Percentiles rank a stretch among this genome's conserved stretches.
phyloP scores from a whole-genome alignment of 2,888 invertebrate genomes.

The Proisotoma minuta region DNA sequence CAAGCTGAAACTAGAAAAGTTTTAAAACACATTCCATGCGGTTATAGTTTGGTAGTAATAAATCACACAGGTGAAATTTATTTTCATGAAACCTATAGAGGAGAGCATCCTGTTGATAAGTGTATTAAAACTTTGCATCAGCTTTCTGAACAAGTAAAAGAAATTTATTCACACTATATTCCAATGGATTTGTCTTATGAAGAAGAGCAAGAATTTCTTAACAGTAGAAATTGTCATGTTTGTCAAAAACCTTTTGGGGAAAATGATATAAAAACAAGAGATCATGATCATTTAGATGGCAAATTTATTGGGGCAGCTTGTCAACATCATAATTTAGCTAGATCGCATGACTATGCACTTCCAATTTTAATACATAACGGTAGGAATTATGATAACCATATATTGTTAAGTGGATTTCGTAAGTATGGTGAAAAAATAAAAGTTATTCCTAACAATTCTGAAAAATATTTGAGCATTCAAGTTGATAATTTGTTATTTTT shows the following conservation, averaged over 20 bases:
- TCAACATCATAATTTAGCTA: slow-evolving; percentile 8
- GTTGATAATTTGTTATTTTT: slow-evolving; percentile 18
- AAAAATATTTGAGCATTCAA: slow-evolving; percentile 18
- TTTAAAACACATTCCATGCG: not conserved
- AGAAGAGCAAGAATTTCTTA: not conserved
- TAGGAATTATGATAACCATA: slow-evolving; percentile 1
- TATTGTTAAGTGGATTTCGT: slow-evolving; percentile 15
- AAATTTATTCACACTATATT: not conserved
- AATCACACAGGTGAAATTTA: not conserved
- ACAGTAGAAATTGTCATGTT: not conserved
- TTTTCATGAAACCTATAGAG: not conserved
- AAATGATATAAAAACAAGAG: not conserved
- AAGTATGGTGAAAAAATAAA: slow-evolving; percentile 10
- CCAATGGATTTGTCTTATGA: not conserved
- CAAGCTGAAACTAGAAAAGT: not conserved
- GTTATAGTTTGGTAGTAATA: not conserved
- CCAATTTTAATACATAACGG: slow-evolving; percentile 5
- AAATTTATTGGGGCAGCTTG: not conserved
- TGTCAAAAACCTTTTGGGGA: not conserved
- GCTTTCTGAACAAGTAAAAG: not conserved
- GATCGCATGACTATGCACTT: not conserved
- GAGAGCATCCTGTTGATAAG: not conserved
- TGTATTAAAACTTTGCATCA: not conserved
- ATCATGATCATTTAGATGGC: slow-evolving; percentile 15
- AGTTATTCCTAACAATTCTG: slow-evolving; percentile 18